phyloP scores from a whole-genome alignment of 1,140 invertebrate species.

The Trichomalopsis sarcophagae region DNA sequence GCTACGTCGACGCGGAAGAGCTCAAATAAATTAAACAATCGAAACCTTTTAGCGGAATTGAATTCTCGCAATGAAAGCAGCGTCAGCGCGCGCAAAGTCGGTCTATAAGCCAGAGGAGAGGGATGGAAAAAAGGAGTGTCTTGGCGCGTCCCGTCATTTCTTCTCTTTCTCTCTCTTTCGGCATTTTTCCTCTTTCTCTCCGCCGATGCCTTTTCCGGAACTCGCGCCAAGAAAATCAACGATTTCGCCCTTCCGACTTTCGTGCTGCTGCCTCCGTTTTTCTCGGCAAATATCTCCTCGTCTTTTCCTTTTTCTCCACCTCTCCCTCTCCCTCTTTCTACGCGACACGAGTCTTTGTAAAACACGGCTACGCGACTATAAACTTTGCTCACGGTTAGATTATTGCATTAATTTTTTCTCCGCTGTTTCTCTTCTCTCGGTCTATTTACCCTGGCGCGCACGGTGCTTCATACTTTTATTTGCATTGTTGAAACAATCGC shows the following conservation, averaged over 20 bases:
- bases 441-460: neutral
- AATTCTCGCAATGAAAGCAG: conserved; percentile 53
- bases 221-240: conserved; percentile 52
- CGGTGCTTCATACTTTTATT: conserved; percentile 14
- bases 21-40: conserved; percentile 55
- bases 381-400: conserved; percentile 27
- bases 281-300: conserved; percentile 35
- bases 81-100: conserved; percentile 1
- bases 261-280: conserved; percentile 2
- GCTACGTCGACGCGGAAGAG: neutral
- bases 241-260: conserved; percentile 42
- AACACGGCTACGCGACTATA: conserved; percentile 3
- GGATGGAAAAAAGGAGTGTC: conserved; percentile 4
- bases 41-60: conserved; percentile 53
- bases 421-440: neutral
- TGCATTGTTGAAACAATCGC: conserved; percentile 31
- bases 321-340: neutral
- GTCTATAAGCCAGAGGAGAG: neutral
- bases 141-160: conserved; percentile 39
- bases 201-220: conserved; percentile 42
- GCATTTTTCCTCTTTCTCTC: conserved; percentile 13
- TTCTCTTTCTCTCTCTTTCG: neutral
- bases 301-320: conserved; percentile 24
- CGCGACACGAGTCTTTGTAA: conserved; percentile 6
- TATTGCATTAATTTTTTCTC: conserved; percentile 46